Evolutionary conservation across 2,888 invertebrate genomes (phyloP).

Genomic region (Amiota minor): DNA sequence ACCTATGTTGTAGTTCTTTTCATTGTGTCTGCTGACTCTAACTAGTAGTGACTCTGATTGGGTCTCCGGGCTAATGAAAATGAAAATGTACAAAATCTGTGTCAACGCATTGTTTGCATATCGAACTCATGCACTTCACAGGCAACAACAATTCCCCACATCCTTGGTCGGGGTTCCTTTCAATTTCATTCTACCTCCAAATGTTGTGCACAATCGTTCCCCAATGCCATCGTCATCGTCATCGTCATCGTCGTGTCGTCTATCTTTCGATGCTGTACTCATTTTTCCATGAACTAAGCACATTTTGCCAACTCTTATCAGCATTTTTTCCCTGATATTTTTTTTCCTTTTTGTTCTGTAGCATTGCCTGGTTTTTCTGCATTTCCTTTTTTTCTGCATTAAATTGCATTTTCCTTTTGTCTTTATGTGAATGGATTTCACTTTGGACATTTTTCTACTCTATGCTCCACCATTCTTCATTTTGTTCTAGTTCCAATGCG

Average conservation of each 20-base stretch:
- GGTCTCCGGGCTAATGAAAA: conserved; percentile 27
- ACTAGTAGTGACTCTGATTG: conserved; percentile 15
- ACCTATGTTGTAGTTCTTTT: not conserved
- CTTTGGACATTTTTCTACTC: not conserved
- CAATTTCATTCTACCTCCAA: not conserved
- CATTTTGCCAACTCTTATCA: conserved; percentile 26
- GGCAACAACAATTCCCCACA: not conserved
- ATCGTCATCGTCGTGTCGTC: not conserved
- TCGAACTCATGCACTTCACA: conserved; percentile 12
- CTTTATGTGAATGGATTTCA: conserved; percentile 4
- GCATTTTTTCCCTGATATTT: conserved; percentile 14
- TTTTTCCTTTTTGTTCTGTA: not conserved
- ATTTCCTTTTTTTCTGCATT: not conserved
- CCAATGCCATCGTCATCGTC: not conserved
- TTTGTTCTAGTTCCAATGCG: not conserved
- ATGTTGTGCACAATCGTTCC: no score
- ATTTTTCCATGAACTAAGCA: not conserved
- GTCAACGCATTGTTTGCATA: conserved; percentile 28
- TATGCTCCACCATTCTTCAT: no score
- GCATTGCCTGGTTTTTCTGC: not conserved
- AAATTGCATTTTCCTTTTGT: conserved; percentile 27
- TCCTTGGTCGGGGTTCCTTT: not conserved
- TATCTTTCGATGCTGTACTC: not conserved
- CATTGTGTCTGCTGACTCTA: not conserved
- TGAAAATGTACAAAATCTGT: conserved; percentile 30